Evolutionary conservation across 2,888 invertebrate genomes (phyloP).

Genomic region (Nesidiocoris tenuis): DNA sequence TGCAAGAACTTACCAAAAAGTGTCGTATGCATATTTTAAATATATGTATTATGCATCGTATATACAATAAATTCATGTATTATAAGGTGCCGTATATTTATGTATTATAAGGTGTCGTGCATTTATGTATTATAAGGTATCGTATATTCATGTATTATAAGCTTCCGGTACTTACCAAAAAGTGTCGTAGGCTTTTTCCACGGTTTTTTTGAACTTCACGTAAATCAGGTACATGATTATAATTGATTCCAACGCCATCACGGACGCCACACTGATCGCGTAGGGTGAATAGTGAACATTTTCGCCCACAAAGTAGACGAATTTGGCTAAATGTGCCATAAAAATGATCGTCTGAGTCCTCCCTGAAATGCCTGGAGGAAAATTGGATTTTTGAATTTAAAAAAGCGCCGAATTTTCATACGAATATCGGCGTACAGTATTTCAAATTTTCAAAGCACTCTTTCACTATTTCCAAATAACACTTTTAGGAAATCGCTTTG

Average conservation of each 20-base stretch:
- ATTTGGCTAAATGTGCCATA: neutral
- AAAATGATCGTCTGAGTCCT: constrained; percentile 9
- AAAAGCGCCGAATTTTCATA: too few relatives aligned
- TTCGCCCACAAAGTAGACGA: neutral
- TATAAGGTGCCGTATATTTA: too few relatives aligned
- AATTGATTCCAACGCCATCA: neutral
- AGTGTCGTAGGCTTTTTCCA: constrained; percentile 32
- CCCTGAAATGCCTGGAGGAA: constrained; percentile 21
- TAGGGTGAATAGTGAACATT: neutral
- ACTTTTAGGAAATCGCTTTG: too few relatives aligned
- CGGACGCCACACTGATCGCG: neutral
- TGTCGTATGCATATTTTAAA: constrained; percentile 30
- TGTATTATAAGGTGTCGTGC: too few relatives aligned
- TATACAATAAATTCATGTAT: too few relatives aligned
- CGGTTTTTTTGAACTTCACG: constrained; percentile 27
- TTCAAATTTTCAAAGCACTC: too few relatives aligned
- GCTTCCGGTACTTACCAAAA: constrained; percentile 27
- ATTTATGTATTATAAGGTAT: too few relatives aligned
- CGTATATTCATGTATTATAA: neutral
- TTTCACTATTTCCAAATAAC: too few relatives aligned
- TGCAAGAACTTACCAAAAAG: constrained; percentile 27
- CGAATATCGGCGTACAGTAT: too few relatives aligned
- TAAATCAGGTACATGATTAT: constrained; percentile 14
- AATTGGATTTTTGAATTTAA: neutral
- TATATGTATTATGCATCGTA: too few relatives aligned